phyloP scores from a whole-genome alignment of 2,888 invertebrate genomes.

The Thecophora atra region DNA sequence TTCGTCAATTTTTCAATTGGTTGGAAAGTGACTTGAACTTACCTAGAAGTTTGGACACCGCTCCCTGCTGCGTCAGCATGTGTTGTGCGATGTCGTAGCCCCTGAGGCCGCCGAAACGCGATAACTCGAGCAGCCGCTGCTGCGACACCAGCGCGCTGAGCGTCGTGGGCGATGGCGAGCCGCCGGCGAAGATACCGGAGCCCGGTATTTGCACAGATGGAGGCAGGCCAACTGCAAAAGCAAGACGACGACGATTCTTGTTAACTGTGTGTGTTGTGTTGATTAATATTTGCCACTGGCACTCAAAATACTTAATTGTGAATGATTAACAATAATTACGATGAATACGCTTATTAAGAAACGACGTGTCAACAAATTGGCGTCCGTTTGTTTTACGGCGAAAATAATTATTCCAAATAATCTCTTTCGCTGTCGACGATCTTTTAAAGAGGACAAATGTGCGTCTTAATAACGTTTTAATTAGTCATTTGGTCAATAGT shows the following conservation, averaged over 20 bases:
- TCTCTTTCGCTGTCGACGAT: neutral
- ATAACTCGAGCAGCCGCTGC: constrained; percentile 61
- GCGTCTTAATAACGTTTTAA: no score
- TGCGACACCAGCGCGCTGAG: constrained; percentile 77
- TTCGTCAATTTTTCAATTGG: no score
- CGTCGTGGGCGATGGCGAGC: constrained; percentile 69
- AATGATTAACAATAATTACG: constrained; percentile 34
- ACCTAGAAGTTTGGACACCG: constrained; percentile 64
- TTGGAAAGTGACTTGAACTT: constrained; percentile 49
- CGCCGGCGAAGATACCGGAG: constrained; percentile 53
- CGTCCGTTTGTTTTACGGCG: constrained; percentile 1
- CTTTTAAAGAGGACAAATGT: neutral
- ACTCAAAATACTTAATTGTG: constrained; percentile 31
- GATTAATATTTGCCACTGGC: constrained; percentile 33
- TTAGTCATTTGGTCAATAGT: no score
- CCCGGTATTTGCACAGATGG: constrained; percentile 65
- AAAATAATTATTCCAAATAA: constrained; percentile 9
- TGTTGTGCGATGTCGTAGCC: constrained; percentile 65
- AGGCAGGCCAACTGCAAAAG: constrained; percentile 56
- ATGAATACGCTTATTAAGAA: constrained; percentile 32
- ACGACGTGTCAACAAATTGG: constrained; percentile 22
- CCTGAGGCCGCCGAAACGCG: constrained; percentile 62
- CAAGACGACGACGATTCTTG: constrained; percentile 22
- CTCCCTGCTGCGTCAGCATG: constrained; percentile 65
- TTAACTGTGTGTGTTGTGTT: constrained; percentile 23